Percentiles rank a stretch among this genome's conserved stretches.
phyloP scores from a whole-genome alignment of 2,797 vertebrate genomes.

The Anableps anableps region DNA sequence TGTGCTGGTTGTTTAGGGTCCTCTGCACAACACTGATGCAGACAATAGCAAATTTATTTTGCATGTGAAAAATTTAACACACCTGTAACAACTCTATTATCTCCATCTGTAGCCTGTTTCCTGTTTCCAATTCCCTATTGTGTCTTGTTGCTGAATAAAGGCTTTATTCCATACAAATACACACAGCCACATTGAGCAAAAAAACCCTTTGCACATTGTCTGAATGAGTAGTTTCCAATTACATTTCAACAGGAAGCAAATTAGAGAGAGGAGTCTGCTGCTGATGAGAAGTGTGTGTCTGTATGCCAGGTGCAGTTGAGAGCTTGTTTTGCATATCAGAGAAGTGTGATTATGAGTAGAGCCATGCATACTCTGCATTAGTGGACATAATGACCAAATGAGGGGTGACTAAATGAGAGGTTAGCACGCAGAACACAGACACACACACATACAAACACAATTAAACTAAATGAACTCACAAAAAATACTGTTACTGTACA shows the following conservation, averaged over 20 bases:
- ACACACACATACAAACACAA: constrained; percentile 10
- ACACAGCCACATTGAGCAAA: constrained; percentile 41
- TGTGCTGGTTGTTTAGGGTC: constrained; percentile 42
- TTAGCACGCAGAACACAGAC: constrained; percentile 35
- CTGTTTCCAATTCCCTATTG: constrained; percentile 49
- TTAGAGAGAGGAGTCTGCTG: constrained; percentile 66
- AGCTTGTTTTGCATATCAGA: constrained; percentile 84
- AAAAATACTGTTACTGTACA: constrained; percentile 40
- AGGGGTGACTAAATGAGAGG: constrained; percentile 68
- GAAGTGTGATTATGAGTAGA: constrained; percentile 73
- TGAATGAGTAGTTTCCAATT: constrained; percentile 76
- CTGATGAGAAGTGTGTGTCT: constrained; percentile 69
- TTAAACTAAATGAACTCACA: constrained; percentile 20
- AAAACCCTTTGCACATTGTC: constrained; percentile 58
- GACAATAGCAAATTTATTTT: constrained; percentile 47
- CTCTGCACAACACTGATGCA: constrained; percentile 21
- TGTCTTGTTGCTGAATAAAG: constrained; percentile 44
- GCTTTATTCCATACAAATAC: constrained; percentile 60
- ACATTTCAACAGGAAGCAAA: constrained; percentile 74
- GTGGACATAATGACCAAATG: constrained; percentile 76
- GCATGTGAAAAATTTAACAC: constrained; percentile 51
- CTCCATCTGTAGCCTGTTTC: constrained; percentile 39
- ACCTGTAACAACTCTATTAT: constrained; percentile 67
- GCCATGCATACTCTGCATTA: constrained; percentile 70
- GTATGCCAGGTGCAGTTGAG: constrained; percentile 77